A percentile compares a stretch with the other conserved stretches of the same genome.
These are phyloP conservation scores for Lasioglossum zephyrum DNA, from an alignment of 2,888 invertebrate genomes.

Conservation along the genomic window DNA sequence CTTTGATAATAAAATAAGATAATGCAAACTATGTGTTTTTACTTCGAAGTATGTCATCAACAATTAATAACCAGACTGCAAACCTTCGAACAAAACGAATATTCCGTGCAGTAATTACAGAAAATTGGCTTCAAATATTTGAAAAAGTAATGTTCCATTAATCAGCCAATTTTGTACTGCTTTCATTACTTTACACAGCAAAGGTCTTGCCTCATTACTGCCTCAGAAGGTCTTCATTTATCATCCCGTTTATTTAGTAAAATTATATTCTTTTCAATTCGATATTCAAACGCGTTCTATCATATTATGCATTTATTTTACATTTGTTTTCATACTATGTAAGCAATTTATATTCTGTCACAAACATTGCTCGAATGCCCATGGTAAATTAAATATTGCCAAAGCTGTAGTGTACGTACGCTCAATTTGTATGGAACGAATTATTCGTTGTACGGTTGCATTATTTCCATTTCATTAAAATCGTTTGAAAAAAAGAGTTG, in stretches of 20 bases:
- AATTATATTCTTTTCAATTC: not conserved
- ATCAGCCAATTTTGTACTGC: not conserved
- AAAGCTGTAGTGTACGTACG: no score
- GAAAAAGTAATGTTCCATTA: not conserved
- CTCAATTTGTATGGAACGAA: not conserved
- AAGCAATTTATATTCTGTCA: not conserved
- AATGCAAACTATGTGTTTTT: not conserved
- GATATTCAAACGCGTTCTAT: not conserved
- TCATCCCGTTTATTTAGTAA: not conserved
- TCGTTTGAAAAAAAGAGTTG: not conserved
- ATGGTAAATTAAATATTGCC: not conserved
- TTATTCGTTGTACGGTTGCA: not conserved
- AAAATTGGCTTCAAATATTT: no score
- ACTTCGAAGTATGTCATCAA: not conserved
- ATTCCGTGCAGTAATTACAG: not conserved
- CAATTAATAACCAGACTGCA: not conserved
- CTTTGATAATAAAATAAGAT: not conserved
- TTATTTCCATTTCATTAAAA: not conserved
- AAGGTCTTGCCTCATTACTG: no score
- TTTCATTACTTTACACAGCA: not conserved
- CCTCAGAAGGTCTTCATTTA: not conserved
- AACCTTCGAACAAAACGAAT: no score
- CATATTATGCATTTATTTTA: not conserved
- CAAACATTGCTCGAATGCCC: not conserved
- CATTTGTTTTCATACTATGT: not conserved